These are phyloP conservation scores for Oedothorax gibbosus DNA, from an alignment of 1,140 invertebrate species.

Conservation along the genomic window DNA sequence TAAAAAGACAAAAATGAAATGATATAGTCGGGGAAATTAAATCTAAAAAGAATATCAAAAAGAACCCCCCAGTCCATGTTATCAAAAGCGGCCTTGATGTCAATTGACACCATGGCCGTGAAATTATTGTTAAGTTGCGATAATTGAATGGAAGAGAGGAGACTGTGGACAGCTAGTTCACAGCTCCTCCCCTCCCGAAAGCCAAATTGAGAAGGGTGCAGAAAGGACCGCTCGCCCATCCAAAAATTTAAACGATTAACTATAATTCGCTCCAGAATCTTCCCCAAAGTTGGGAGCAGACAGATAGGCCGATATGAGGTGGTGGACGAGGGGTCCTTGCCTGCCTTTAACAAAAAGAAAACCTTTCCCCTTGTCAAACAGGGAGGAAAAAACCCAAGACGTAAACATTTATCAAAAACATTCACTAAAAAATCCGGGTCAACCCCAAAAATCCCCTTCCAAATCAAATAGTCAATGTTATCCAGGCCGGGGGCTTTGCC, in stretches of 20 bases:
- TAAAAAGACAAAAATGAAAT: too few relatives aligned
- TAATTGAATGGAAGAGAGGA: neutral
- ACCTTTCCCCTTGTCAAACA: neutral
- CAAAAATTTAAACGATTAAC: neutral
- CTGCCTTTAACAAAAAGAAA: neutral
- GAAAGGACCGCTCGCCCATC: neutral
- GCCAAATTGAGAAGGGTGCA: neutral
- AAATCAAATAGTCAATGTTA: neutral
- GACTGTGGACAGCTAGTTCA: neutral
- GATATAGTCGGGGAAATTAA: too few relatives aligned
- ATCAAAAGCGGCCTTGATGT: neutral
- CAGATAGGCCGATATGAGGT: neutral
- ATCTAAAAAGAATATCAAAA: too few relatives aligned
- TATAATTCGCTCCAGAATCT: neutral
- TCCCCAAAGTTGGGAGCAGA: neutral
- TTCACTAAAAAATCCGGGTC: neutral
- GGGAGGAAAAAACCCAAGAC: neutral
- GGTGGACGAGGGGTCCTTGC: neutral
- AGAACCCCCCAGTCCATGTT: neutral
- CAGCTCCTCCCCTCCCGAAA: neutral
- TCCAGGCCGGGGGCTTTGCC: neutral
- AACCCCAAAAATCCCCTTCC: neutral
- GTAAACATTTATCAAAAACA: neutral
- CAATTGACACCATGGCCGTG: neutral
- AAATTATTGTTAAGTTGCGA: neutral